Evolutionary conservation across 2,113 vertebrate species (phyloP), one percentile per base, ranked within the genome.

Genomic region (Heteronetta atricapilla): DNA sequence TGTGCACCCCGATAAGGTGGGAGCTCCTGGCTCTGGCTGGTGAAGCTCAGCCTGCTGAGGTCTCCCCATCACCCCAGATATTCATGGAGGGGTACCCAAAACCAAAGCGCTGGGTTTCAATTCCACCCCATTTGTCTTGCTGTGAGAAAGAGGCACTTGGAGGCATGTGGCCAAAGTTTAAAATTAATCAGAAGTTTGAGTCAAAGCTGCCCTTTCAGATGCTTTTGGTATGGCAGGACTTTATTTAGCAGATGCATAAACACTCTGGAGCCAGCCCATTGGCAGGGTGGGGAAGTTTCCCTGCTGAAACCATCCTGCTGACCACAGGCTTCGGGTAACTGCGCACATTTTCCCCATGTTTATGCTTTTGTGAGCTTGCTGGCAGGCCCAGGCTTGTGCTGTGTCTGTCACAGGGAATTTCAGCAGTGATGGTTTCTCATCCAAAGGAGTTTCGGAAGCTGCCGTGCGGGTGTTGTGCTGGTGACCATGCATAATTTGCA

Each of bases 41-140:
- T 8, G 21, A 33, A 67, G 44, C 40, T 46, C 63, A 69, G 46
- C 40, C 46, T 53, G 52, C n/a, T 12, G 10, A 10, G 36, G 20
- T 13, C 60, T 63, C 18, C 44, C 33, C 5, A 4, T 10, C 1
- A 0, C 7, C 22, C 17, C 12, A 31, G 76, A 5, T 5, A 29
- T 3, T 21, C 6, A 7, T 12, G 55, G 62, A 40, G n/a, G 28
- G 46, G n/a, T 31, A 34, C 29, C n/a, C 38, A 40, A 55, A 74
- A 70, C 16, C 6, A 11, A 15, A 72, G 36, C 10, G 13, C 8
- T 8, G 23, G 18, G 23, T n/a, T 66, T 44, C 53, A 38, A 5
- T n/a, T 15, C 16, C 8, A 23, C n/a, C 22, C 22, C 19, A 46
- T 33, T 74, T 40, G 23, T 16, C 10, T 60, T 50, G 29, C 50